Base-by-base conservation (phyloP, 2,888 invertebrate genomes). In the Drosophila neotestacea region DNA sequence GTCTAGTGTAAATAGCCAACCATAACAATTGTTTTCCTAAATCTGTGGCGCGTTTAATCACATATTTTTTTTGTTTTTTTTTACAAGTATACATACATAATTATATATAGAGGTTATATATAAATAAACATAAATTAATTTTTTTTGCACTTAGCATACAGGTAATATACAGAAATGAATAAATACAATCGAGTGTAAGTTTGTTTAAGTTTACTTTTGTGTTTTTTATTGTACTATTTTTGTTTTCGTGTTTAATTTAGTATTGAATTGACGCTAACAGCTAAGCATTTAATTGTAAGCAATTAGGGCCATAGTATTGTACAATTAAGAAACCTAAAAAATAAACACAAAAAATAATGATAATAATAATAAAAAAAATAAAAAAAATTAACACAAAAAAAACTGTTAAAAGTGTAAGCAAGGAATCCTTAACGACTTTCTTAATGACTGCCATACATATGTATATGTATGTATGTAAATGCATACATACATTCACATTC, bases 381-480 rank as follows among this genome's bases (percentile, higher is more conserved):
- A 46, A 52, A 52, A 36, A 16, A 69, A 16, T 48, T 48, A 58
- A 60, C 16, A 16, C 16, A 50, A 51, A 13, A 55, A 46, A 70
- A 62, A 55, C 50, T 65, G 69, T 72, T 59, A 75, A 66, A 67
- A 66, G 64, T 60, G 50, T 76, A 72, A 79, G 73, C 41, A 67
- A 88, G 82, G 69, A 85, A 89, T 85, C 85, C 85, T 88, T 85
- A 87, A 85, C 89, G 89, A 89, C 88, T 89, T 89, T 89, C 85
- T 87, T 79, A 87, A 80, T 80, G 89, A 85, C 85, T 85, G 86
- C 85, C 86, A 89, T 89, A 83, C 75, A 85, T 81, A 71, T 52
- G 70, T 64, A 39, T 58, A 50, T 46, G 50, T 51, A 56, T 62
- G 32, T 47, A 46, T 46, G 39, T 47, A 39, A 34, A 36, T 46